Evolutionary conservation across 1,140 invertebrate genomes (phyloP).

Genomic region (Zaprionus ghesquierei): DNA sequence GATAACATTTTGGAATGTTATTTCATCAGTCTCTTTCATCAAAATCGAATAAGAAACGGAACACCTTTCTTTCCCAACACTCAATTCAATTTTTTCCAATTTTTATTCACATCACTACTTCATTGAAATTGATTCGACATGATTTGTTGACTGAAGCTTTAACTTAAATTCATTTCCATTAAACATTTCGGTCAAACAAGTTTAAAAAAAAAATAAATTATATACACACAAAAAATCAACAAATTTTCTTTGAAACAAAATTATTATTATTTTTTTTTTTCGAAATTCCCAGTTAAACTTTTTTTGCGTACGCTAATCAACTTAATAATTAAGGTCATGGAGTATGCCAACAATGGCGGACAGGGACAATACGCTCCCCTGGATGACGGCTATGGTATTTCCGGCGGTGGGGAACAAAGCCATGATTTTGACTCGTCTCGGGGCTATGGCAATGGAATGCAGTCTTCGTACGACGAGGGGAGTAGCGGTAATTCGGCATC

Average conservation of each 20-base stretch:
- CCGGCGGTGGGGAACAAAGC: conserved; percentile 14
- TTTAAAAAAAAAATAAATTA: conserved; percentile 24
- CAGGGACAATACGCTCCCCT: conserved; percentile 33
- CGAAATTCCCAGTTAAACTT: conserved; percentile 29
- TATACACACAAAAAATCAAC: no score
- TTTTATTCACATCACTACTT: conserved; percentile 15
- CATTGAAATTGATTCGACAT: conserved; percentile 21
- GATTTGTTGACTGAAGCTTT: neutral
- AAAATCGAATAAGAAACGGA: no score
- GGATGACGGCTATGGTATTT: conserved; percentile 44
- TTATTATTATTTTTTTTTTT: no score
- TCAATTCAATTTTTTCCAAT: neutral
- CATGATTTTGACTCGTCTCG: conserved; percentile 28
- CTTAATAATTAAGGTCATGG: conserved; percentile 37
- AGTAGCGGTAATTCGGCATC: conserved; percentile 32
- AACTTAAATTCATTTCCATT: conserved; percentile 6
- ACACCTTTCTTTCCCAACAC: neutral
- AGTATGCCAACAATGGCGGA: conserved; percentile 44
- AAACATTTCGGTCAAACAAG: conserved; percentile 52
- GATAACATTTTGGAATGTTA: no score
- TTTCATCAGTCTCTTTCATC: no score
- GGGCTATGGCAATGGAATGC: conserved; percentile 26
- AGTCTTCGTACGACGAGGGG: conserved; percentile 32
- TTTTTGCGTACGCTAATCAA: neutral
- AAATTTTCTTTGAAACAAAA: no score